phyloP scores from a whole-genome alignment of 2,113 vertebrate species.

The Hemichromis elongatus region DNA sequence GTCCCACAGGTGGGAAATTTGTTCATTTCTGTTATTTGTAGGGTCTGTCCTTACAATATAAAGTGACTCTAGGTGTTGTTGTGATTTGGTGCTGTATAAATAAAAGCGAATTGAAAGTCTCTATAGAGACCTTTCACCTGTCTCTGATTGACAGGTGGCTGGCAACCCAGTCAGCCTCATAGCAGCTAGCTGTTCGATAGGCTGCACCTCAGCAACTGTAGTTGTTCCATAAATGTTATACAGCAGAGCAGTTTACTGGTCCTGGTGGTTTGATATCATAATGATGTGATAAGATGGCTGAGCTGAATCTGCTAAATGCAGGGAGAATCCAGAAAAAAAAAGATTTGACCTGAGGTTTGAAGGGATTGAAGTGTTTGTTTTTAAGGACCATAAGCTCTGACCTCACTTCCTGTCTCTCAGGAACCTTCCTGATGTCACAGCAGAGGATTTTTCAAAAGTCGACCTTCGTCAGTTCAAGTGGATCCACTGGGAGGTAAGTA shows the following conservation, averaged over 20 bases:
- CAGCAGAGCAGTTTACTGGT: neutral
- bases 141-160: neutral
- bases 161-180: neutral
- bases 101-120: neutral
- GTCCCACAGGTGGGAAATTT: too few relatives aligned
- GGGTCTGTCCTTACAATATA: neutral
- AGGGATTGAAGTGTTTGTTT: neutral
- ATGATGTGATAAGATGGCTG: neutral
- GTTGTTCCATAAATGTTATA: neutral
- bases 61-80: neutral
- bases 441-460: constrained; percentile 80
- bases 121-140: neutral
- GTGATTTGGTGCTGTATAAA: neutral
- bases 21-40: too few relatives aligned
- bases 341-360: neutral
- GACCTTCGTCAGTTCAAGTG: constrained; percentile 83
- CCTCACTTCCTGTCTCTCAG: constrained; percentile 55
- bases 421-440: constrained; percentile 85
- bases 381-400: neutral
- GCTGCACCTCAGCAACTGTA: neutral
- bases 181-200: neutral
- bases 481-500: constrained; percentile 93
- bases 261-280: neutral
- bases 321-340: neutral
- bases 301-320: neutral